phyloP scores from a whole-genome alignment of 1,140 invertebrate species.

The Lepidostoma basale region DNA sequence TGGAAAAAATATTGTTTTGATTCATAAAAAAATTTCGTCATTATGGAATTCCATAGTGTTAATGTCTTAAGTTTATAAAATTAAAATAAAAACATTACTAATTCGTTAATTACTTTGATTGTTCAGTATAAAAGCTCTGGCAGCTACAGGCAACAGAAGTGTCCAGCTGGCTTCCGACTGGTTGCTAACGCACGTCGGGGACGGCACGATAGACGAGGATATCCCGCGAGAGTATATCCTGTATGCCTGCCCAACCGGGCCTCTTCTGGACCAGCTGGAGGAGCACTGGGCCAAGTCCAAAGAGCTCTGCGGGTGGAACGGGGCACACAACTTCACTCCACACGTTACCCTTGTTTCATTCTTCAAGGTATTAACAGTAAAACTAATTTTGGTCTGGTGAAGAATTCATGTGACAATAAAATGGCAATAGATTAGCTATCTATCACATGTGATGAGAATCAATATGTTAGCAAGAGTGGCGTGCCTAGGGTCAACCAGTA shows the following conservation, averaged over 20 bases:
- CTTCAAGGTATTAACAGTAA: constrained; percentile 90
- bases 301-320: constrained; percentile 79
- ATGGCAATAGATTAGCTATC: too few species aligned
- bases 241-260: constrained; percentile 82
- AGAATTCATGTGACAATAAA: too few species aligned
- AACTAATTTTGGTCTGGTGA: too few species aligned
- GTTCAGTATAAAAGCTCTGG: constrained; percentile 83
- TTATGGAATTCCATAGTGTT: too few species aligned
- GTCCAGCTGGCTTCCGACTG: constrained; percentile 88
- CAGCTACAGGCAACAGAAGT: constrained; percentile 85
- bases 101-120: constrained; percentile 20
- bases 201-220: constrained; percentile 76
- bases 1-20: too few species aligned
- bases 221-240: constrained; percentile 82
- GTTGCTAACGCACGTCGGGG: constrained; percentile 87
- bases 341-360: constrained; percentile 89
- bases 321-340: constrained; percentile 85
- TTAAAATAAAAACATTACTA: constrained; percentile 9
- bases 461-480: too few species aligned
- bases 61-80: not conserved
- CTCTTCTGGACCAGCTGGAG: constrained; percentile 67
- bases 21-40: too few species aligned
- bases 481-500: too few species aligned
- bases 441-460: too few species aligned
- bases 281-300: constrained; percentile 83